Evolutionary conservation across 2,797 vertebrate genomes (phyloP).

Genomic region (Hyperoplus immaculatus): DNA sequence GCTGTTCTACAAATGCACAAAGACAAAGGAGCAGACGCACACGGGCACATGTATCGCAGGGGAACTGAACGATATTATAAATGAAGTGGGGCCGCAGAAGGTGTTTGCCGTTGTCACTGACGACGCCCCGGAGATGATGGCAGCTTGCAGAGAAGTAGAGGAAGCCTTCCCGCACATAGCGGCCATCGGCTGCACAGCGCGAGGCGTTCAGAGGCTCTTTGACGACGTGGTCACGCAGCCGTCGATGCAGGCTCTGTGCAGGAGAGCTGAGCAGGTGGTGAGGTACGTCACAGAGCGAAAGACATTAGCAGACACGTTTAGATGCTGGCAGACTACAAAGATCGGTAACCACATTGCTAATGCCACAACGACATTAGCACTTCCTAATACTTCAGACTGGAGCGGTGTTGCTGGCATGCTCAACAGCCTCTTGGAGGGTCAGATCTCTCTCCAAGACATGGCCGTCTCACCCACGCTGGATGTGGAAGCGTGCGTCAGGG

Average conservation of each 20-base stretch:
- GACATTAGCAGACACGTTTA: constrained; percentile 34
- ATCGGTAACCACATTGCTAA: constrained; percentile 17
- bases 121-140: constrained; percentile 50
- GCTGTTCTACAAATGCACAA: constrained; percentile 59
- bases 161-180: constrained; percentile 64
- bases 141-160: constrained; percentile 57
- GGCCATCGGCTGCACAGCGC: constrained; percentile 50
- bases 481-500: constrained; percentile 41
- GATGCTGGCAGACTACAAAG: constrained; percentile 42
- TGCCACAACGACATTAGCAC: constrained; percentile 19
- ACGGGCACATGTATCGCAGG: constrained; percentile 22
- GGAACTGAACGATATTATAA: constrained; percentile 59
- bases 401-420: constrained; percentile 56
- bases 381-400: constrained; percentile 42
- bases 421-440: constrained; percentile 62
- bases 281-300: constrained; percentile 37
- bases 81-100: constrained; percentile 63
- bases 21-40: constrained; percentile 31
- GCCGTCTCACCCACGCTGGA: constrained; percentile 41
- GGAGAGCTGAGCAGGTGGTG: constrained; percentile 62
- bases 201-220: constrained; percentile 41
- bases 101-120: constrained; percentile 63
- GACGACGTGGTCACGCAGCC: constrained; percentile 39
- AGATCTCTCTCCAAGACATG: constrained; percentile 66
- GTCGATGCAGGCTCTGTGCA: constrained; percentile 49